Evolutionary conservation across 2,888 invertebrate species (phyloP).

Genomic region (Podabrus alpinus): DNA sequence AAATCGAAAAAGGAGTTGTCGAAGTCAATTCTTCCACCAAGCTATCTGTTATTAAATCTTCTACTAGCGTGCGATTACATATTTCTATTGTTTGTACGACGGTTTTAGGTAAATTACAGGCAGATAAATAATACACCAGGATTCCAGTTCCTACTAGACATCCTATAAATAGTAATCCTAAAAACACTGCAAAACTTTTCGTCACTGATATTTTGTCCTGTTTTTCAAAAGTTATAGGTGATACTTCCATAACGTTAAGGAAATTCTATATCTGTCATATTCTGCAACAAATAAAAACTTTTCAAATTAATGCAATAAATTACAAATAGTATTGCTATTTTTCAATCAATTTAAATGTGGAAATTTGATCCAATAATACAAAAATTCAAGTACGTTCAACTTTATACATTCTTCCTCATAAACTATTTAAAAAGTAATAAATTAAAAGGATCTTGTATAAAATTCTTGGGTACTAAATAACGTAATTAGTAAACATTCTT

Average conservation of each 20-base stretch:
- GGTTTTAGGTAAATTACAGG: slow-evolving; percentile 62
- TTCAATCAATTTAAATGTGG: neutral
- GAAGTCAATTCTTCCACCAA: slow-evolving; percentile 43
- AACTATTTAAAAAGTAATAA: neutral
- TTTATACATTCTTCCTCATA: neutral
- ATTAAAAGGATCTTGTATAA: neutral
- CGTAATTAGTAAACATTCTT: neutral
- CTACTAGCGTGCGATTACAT: slow-evolving; percentile 7
- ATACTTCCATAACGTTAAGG: slow-evolving; percentile 41
- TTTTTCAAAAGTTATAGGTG: slow-evolving; percentile 65
- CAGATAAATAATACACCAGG: slow-evolving; percentile 76
- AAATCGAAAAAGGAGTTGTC: slow-evolving; percentile 51
- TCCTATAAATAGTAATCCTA: slow-evolving; percentile 66
- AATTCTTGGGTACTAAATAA: neutral
- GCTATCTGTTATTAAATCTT: neutral
- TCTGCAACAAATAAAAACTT: slow-evolving; percentile 9
- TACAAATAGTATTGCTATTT: neutral
- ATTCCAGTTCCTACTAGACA: slow-evolving; percentile 73
- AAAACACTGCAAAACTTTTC: slow-evolving; percentile 64
- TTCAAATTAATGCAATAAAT: neutral
- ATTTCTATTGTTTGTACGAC: slow-evolving; percentile 31
- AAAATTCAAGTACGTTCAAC: neutral
- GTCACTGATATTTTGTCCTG: slow-evolving; percentile 68
- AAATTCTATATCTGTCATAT: slow-evolving; percentile 45
- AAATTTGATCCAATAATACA: neutral